These are phyloP conservation scores for Chrysodeixis includens DNA, from an alignment of 2,888 invertebrate species.

Conservation along the genomic window DNA sequence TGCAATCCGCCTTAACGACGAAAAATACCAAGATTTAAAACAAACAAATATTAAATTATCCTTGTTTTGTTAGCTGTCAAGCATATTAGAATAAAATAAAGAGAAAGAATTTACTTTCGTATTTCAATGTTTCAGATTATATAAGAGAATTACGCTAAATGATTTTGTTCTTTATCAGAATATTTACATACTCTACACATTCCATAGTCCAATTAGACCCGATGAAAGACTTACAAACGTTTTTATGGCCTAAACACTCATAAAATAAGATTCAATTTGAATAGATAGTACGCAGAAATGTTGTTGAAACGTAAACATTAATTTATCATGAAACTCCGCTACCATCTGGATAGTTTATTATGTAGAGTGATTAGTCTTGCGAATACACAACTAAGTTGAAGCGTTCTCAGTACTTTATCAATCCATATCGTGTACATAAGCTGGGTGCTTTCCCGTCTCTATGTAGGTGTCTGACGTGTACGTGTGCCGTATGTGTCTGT, in stretches of 20 bases:
- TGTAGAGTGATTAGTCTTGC: conserved; percentile 25
- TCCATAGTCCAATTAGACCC: conserved; percentile 1
- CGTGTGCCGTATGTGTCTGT: background rate
- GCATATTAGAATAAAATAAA: background rate
- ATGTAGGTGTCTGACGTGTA: conserved; percentile 1
- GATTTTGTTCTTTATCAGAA: background rate
- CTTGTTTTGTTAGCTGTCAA: background rate
- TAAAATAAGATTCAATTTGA: conserved; percentile 29
- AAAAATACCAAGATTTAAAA: background rate
- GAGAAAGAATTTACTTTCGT: background rate
- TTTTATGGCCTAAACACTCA: conserved; percentile 16
- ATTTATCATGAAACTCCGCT: conserved; percentile 30
- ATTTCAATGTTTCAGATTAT: background rate
- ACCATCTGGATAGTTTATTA: conserved; percentile 33
- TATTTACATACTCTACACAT: conserved; percentile 3
- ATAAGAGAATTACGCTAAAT: background rate
- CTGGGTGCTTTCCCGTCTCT: conserved; percentile 1
- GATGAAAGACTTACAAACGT: conserved; percentile 8
- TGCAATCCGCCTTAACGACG: conserved; percentile 52
- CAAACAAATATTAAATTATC: background rate
- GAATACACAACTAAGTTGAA: conserved; percentile 13
- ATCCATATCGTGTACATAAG: conserved; percentile 15
- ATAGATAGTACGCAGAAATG: conserved; percentile 20
- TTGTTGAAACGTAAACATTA: conserved; percentile 21
- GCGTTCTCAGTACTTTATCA: conserved; percentile 13